Evolutionary conservation across 1,140 invertebrate species (phyloP).

Genomic region (Atta colombica): DNA sequence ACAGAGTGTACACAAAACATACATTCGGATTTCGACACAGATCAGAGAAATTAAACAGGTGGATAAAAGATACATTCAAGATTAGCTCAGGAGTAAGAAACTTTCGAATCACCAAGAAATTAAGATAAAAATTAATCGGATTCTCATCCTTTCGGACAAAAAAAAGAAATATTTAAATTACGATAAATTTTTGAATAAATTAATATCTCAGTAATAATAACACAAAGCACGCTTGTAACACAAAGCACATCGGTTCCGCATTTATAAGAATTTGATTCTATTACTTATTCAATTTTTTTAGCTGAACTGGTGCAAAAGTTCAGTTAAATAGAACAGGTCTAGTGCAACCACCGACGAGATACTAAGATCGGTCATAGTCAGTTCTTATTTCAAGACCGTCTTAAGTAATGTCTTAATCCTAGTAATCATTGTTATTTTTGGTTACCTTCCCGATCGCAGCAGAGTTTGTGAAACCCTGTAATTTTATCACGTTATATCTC

Average conservation of each 20-base stretch:
- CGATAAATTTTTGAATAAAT: not conserved
- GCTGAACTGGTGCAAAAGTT: no score
- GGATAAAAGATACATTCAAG: slow-evolving; percentile 57
- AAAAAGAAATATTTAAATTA: slow-evolving; percentile 3
- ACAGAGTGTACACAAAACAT: not conserved
- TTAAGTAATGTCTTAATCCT: no score
- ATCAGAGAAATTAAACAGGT: not conserved
- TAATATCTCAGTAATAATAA: not conserved
- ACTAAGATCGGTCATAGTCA: no score
- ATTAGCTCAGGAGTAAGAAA: not conserved
- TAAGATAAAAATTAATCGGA: not conserved
- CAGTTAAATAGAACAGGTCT: no score
- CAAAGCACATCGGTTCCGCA: no score
- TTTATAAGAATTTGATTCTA: not conserved
- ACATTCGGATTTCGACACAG: not conserved
- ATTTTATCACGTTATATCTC: no score
- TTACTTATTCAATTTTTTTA: not conserved
- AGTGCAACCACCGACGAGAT: no score
- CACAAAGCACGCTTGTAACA: no score
- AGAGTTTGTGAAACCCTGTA: no score
- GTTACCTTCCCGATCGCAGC: no score
- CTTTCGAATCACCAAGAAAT: not conserved
- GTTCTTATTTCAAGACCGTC: no score
- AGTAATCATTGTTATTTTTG: no score
- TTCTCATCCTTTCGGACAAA: not conserved